phyloP scores from a whole-genome alignment of 2,797 vertebrate genomes.

The Muscicapa striata region DNA sequence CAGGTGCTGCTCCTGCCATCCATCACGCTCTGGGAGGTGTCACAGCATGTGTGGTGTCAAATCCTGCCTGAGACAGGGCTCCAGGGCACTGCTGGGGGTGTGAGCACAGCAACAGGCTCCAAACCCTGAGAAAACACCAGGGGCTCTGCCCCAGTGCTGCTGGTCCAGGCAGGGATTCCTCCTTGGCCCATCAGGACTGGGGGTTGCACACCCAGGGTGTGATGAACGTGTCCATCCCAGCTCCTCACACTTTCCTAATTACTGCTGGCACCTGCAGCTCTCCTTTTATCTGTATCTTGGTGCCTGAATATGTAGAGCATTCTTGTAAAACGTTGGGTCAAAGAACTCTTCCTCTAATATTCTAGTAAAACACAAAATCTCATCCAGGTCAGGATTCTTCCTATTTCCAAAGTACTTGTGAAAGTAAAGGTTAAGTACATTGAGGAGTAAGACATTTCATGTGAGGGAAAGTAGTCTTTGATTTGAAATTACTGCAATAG shows the following conservation, averaged over 20 bases:
- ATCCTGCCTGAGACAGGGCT: too few species aligned
- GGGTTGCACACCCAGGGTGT: too few species aligned
- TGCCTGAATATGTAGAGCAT: not conserved
- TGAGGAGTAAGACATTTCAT: not conserved
- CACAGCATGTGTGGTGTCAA: not conserved
- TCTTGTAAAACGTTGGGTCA: not conserved
- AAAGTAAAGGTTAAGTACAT: not conserved
- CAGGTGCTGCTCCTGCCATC: slow-evolving; percentile 75
- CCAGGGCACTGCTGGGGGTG: not conserved
- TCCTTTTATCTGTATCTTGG: not conserved
- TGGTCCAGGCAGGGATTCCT: not conserved
- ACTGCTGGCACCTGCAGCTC: not conserved
- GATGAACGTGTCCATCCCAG: accelerated
- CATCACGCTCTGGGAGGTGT: slow-evolving; percentile 61
- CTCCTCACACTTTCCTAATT: not conserved
- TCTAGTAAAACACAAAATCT: not conserved
- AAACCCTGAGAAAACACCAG: too few species aligned
- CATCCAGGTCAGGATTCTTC: not conserved
- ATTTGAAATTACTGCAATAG: not conserved
- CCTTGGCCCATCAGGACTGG: not conserved
- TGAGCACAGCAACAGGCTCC: not conserved
- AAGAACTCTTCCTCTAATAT: not conserved
- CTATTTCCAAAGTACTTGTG: not conserved
- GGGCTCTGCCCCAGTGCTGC: not conserved
- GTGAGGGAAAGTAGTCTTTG: not conserved